Conservation (phyloP, 2,888 invertebrate genomes). For the Patella caerulea region DNA sequence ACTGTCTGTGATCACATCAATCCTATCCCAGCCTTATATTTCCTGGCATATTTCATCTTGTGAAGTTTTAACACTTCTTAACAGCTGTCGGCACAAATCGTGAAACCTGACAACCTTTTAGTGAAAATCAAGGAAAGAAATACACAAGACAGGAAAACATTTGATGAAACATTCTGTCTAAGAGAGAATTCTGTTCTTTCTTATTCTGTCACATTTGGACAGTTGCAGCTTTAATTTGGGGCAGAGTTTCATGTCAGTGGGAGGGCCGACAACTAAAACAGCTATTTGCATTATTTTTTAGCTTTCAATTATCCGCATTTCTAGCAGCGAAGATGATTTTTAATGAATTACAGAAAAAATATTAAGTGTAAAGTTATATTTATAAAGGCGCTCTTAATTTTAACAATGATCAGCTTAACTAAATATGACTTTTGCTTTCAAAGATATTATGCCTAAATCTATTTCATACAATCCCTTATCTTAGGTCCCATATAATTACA, state of each 20-base stretch:
- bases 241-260: not conserved
- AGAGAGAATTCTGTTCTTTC: not conserved
- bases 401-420: too few species aligned
- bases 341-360: too few species aligned
- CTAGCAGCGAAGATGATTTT: too few species aligned
- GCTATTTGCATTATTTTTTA: too few species aligned
- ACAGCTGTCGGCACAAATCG: not conserved
- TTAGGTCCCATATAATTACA: too few species aligned
- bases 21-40: not conserved
- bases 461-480: too few species aligned
- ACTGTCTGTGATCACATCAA: too few species aligned
- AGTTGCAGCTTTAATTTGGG: slow-evolving; percentile 2
- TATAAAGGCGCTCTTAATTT: too few species aligned
- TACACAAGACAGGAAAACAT: slow-evolving; percentile 2
- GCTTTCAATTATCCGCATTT: too few species aligned
- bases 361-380: too few species aligned
- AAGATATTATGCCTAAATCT: too few species aligned
- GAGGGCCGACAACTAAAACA: not conserved
- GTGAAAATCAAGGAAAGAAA: not conserved
- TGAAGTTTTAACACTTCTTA: slow-evolving; percentile 7
- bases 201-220: slow-evolving; percentile 10
- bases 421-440: too few species aligned
- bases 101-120: slow-evolving; percentile 9
- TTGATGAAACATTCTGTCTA: slow-evolving; percentile 5
- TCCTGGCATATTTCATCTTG: not conserved